Evolutionary conservation across 2,888 invertebrate genomes (phyloP), one percentile per base, ranked within the genome.

Genomic region (Allophyes oxyacanthae): DNA sequence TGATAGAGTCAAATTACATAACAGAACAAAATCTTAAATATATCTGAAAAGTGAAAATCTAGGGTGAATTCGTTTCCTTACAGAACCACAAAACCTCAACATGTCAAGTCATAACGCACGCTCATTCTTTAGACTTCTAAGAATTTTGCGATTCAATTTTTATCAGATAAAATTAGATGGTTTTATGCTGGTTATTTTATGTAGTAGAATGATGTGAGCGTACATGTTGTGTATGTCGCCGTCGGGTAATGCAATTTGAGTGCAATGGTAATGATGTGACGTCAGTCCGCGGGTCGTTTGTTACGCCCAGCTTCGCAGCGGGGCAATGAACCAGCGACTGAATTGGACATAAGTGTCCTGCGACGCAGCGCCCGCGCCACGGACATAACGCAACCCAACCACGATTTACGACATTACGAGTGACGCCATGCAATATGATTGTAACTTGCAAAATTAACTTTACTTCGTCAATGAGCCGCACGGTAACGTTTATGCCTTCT

Each of bases 321-420:
- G 90, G 91, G 85, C 92, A 89, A 86, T 90, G 92, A 92, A 89
- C 92, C 89, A 83, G 69, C 79, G 82, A 78, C 85, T 87, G 89
- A 91, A 92, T 92, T 91, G 91, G 89, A 88, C 87, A 83, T 85
- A 89, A 90, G 88, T 89, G 89, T 91, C 89, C 89, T 88, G 90
- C 87, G 84, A 84, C 83, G 82, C 58, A 58, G 74, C 63, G 74
- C 64, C 76, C 79, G 73, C 64, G 73, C 67, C 78, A 78, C 83
- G 80, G 81, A 83, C 84, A 84, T 79, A 83, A 86, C 84, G 83
- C 85, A 84, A 85, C 83, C 79, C 84, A 79, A 77, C 79, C 79
- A 77, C 85, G 84, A 88, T 88, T 89, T 87, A 88, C 87, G 84
- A 85, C 84, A 71, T 73, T 73, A 65, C 59, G 59, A 65, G 68